Evolutionary conservation across 1,140 invertebrate species (phyloP).

Genomic region (Heliothis subflexa): DNA sequence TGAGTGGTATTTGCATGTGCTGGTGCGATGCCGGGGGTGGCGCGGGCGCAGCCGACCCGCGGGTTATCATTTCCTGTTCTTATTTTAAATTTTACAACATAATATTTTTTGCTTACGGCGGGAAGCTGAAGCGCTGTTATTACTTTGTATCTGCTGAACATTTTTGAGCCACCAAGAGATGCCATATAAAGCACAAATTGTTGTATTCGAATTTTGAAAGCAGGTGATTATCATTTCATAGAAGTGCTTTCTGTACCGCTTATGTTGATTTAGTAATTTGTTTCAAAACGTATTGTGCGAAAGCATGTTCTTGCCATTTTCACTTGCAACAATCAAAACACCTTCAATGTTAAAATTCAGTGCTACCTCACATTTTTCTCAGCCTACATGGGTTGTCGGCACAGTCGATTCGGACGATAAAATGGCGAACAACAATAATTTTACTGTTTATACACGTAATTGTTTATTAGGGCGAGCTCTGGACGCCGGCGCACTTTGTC

Average conservation of each 20-base stretch:
- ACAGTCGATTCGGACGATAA: constrained; percentile 69
- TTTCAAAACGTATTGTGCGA: neutral
- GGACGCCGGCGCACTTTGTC: constrained; percentile 63
- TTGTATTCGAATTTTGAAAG: too few relatives aligned
- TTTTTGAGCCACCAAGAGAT: neutral
- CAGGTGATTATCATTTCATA: too few relatives aligned
- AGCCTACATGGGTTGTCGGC: constrained; percentile 35
- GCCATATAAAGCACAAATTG: neutral
- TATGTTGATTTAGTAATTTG: too few relatives aligned
- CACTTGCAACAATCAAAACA: neutral
- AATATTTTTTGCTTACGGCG: constrained; percentile 74
- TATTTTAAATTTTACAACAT: constrained; percentile 82
- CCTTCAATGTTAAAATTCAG: neutral
- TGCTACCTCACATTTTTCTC: constrained; percentile 12
- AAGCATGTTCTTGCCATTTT: neutral
- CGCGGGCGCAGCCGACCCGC: constrained; percentile 71
- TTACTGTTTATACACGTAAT: constrained; percentile 77
- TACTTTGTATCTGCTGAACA: constrained; percentile 54
- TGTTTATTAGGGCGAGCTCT: constrained; percentile 73
- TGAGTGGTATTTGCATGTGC: constrained; percentile 61
- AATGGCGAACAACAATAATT: constrained; percentile 65
- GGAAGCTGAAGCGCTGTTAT: constrained; percentile 67
- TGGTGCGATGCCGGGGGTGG: constrained; percentile 57
- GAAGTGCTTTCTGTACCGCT: too few relatives aligned
- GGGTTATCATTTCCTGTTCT: constrained; percentile 85